Evolutionary conservation across 2,888 invertebrate species (phyloP).

Genomic region (Lasioglossum marginatum): DNA sequence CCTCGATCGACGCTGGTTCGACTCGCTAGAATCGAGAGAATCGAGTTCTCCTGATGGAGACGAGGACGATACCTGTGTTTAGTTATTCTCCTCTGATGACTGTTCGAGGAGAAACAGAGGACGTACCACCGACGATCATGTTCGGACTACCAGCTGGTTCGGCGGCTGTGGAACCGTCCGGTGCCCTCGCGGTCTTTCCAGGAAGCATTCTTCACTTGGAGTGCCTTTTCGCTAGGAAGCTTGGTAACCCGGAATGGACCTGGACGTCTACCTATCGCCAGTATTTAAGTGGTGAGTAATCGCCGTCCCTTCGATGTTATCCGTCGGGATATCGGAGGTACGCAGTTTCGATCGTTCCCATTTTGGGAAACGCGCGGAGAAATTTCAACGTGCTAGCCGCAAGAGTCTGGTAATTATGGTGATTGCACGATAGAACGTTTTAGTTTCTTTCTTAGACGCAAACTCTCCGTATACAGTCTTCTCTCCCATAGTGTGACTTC

Average conservation of each 20-base stretch:
- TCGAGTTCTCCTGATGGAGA: neutral
- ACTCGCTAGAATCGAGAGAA: neutral
- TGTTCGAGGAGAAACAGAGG: constrained; percentile 86
- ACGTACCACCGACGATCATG: constrained; percentile 92
- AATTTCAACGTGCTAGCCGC: neutral
- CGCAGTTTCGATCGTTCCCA: neutral
- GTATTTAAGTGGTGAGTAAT: constrained; percentile 90
- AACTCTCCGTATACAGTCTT: too few species aligned
- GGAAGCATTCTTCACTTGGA: constrained; percentile 93
- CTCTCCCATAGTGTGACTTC: too few species aligned
- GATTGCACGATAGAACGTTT: too few species aligned
- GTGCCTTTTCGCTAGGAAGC: constrained; percentile 90
- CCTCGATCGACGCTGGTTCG: neutral
- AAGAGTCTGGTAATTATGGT: too few species aligned
- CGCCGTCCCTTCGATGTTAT: too few species aligned
- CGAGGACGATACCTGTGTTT: neutral
- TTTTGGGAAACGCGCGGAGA: neutral
- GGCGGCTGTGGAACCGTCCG: constrained; percentile 91
- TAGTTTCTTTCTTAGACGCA: too few species aligned
- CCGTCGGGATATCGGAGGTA: neutral
- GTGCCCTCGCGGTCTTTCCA: constrained; percentile 92
- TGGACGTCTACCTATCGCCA: constrained; percentile 93
- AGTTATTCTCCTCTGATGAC: constrained; percentile 54
- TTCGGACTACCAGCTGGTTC: constrained; percentile 92
- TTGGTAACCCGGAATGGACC: constrained; percentile 94